phyloP scores from a whole-genome alignment of 2,888 invertebrate species.

The Dexiosoma caninum region DNA sequence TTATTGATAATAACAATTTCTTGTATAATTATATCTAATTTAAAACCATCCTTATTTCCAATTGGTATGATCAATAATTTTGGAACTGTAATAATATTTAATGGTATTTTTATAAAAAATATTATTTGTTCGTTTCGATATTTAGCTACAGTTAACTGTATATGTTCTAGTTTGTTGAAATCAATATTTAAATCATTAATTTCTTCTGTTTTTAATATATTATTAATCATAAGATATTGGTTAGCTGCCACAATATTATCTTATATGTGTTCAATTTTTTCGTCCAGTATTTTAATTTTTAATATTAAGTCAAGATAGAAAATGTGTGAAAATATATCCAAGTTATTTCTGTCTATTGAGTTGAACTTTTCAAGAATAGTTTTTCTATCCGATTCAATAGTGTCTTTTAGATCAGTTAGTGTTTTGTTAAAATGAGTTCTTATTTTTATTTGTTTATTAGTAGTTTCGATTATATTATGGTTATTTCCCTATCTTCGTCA shows the following conservation, averaged over 20 bases:
- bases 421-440: background rate
- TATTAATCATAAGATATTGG: background rate
- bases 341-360: background rate
- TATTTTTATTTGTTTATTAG: background rate
- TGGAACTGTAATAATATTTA: background rate
- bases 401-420: background rate
- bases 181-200: conserved; percentile 4
- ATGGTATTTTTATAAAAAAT: conserved; percentile 4
- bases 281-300: background rate
- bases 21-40: conserved; percentile 1
- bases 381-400: background rate
- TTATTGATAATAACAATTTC: conserved; percentile 6
- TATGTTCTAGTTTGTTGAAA: background rate
- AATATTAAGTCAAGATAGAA: background rate
- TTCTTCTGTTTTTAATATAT: too few relatives aligned
- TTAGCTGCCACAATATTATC: conserved; percentile 18
- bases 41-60: background rate
- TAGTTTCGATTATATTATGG: background rate
- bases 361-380: background rate
- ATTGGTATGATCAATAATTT: conserved; percentile 10
- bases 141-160: background rate
- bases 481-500: too few relatives aligned
- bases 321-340: background rate
- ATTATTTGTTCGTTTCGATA: too few relatives aligned
- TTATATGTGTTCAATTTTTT: conserved; percentile 6